A percentile compares a stretch with the other conserved stretches of the same genome.
Conservation (phyloP, 1,140 invertebrate species). For the Anagrus nilaparvatae region DNA sequence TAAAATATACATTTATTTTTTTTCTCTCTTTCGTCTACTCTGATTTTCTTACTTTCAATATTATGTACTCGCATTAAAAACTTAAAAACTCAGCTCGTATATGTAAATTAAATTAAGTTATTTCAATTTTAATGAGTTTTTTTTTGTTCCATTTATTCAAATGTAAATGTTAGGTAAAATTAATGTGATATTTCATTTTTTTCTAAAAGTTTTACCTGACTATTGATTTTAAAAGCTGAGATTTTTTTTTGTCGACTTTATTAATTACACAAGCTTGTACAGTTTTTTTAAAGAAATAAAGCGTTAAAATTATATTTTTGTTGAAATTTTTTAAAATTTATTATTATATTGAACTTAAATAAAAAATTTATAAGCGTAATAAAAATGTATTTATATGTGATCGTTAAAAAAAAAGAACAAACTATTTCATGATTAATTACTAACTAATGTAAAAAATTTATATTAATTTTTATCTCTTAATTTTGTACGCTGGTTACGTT, state of each 20-base stretch:
- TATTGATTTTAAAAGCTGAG: slow-evolving; percentile 37
- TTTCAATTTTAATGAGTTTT: slow-evolving; percentile 32
- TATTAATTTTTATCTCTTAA: slow-evolving; percentile 11
- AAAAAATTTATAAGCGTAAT: too few relatives aligned
- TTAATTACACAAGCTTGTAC: slow-evolving; percentile 36
- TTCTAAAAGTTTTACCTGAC: slow-evolving; percentile 25
- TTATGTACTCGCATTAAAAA: slow-evolving; percentile 15
- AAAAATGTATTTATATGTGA: too few relatives aligned
- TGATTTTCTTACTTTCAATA: slow-evolving; percentile 10
- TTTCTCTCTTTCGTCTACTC: slow-evolving; percentile 10
- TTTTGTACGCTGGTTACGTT: slow-evolving; percentile 9
- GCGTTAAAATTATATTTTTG: slow-evolving; percentile 37
- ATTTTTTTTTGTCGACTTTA: slow-evolving; percentile 38
- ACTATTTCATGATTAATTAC: too few relatives aligned
- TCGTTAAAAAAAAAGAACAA: too few relatives aligned
- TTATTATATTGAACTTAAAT: too few relatives aligned
- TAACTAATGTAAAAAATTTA: too few relatives aligned
- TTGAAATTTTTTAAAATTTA: slow-evolving; percentile 15
- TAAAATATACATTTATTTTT: too few relatives aligned
- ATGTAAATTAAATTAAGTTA: slow-evolving; percentile 31
- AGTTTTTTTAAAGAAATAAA: slow-evolving; percentile 37
- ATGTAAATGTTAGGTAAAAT: slow-evolving; percentile 29
- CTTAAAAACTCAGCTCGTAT: slow-evolving; percentile 13
- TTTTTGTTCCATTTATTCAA: slow-evolving; percentile 31
- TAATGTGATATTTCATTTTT: slow-evolving; percentile 15